Conservation (phyloP, 2,888 invertebrate genomes). For the Caprella mutica region DNA sequence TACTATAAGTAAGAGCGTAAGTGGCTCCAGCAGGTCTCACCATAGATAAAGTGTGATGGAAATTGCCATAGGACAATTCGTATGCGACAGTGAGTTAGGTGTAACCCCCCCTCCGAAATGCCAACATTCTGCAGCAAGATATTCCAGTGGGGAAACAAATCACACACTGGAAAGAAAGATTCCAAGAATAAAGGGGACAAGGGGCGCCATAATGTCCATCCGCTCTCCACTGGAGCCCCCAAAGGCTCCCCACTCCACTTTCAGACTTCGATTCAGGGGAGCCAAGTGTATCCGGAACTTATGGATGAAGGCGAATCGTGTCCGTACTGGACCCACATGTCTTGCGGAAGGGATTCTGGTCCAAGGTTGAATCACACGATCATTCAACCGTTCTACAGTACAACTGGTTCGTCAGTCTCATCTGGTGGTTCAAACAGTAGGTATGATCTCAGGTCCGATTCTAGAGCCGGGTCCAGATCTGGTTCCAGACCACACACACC, state of each 20-base stretch:
- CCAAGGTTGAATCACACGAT: constrained; percentile 4
- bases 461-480: constrained; percentile 2
- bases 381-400: constrained; percentile 8
- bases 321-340: constrained; percentile 32
- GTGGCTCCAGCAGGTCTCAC: too few species aligned
- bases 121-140: constrained; percentile 33
- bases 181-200: constrained; percentile 9
- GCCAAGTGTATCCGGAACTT: constrained; percentile 24
- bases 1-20: too few species aligned
- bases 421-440: constrained; percentile 1
- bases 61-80: too few species aligned
- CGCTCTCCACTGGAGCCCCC: background rate
- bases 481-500: constrained; percentile 15
- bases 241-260: constrained; percentile 9
- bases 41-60: too few species aligned
- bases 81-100: too few species aligned
- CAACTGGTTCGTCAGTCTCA: constrained; percentile 6
- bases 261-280: constrained; percentile 8
- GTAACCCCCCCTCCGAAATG: too few species aligned
- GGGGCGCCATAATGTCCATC: constrained; percentile 4
- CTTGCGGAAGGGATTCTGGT: constrained; percentile 12
- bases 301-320: constrained; percentile 31
- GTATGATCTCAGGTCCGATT: constrained; percentile 6
- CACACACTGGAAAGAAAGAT: constrained; percentile 26
- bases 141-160: constrained; percentile 23